Percentiles rank a stretch among this genome's conserved stretches.
Conservation (phyloP, 2,888 invertebrate species). For the Caradrina kadenii region DNA sequence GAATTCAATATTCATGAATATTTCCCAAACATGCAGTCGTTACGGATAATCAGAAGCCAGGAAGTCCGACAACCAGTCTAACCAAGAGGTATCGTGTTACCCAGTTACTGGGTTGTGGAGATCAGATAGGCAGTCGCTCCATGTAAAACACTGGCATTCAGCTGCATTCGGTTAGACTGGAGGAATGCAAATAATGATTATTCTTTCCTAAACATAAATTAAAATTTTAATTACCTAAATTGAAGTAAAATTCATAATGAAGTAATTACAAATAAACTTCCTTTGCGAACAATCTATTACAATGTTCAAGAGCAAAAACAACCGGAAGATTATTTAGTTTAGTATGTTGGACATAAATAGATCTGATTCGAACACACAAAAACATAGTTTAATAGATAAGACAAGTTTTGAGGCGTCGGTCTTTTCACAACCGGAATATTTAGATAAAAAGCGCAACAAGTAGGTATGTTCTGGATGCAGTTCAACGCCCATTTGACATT, state of each 20-base stretch:
- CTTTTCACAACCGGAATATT: conserved; percentile 56
- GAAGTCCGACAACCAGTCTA: no score
- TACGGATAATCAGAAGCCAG: no score
- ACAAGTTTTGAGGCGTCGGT: conserved; percentile 9
- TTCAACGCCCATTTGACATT: conserved; percentile 76
- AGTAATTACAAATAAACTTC: background rate
- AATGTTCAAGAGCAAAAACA: conserved; percentile 9
- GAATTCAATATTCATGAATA: conserved; percentile 7
- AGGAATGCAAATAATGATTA: no score
- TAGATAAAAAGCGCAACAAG: conserved; percentile 71
- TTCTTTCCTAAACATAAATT: no score
- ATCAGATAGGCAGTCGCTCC: no score
- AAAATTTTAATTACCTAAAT: background rate
- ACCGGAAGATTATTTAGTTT: conserved; percentile 19
- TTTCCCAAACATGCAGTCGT: conserved; percentile 1
- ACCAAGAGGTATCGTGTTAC: no score
- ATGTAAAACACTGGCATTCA: no score
- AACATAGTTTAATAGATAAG: conserved; percentile 20
- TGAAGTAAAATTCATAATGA: background rate
- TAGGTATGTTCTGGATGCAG: conserved; percentile 57
- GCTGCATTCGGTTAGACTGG: no score
- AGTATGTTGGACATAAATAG: conserved; percentile 4
- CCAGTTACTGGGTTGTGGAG: no score
- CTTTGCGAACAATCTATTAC: background rate
- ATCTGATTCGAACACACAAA: conserved; percentile 12